These are phyloP conservation scores for Microcebus griseorufus DNA, from an alignment of 2,113 vertebrate genomes.

Conservation along the genomic window DNA sequence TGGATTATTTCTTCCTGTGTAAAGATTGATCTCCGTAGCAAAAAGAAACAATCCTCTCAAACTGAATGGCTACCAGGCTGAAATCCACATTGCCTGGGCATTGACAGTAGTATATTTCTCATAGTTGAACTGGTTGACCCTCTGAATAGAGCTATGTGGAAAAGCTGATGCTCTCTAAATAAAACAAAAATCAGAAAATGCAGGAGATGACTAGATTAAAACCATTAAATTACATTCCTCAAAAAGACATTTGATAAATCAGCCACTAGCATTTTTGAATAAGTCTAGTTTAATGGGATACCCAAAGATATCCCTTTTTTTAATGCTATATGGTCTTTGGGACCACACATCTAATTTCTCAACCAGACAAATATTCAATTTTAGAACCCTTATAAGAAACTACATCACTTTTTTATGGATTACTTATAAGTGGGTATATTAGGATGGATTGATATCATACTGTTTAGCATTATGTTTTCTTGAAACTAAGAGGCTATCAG, in stretches of 20 bases:
- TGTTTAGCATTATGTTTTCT: not conserved
- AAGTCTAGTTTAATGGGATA: slow-evolving; percentile 70
- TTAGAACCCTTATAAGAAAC: slow-evolving; percentile 39
- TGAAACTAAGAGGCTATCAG: not conserved
- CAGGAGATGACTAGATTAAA: slow-evolving; percentile 46
- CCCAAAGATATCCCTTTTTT: slow-evolving; percentile 65
- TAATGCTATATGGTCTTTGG: not conserved
- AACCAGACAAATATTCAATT: slow-evolving; percentile 64
- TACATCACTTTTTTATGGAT: slow-evolving; percentile 5
- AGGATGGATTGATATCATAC: not conserved
- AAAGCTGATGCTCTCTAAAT: slow-evolving; percentile 72
- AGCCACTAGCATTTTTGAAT: slow-evolving; percentile 37
- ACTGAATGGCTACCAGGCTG: not conserved
- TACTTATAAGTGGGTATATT: not conserved
- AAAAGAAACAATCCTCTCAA: not conserved
- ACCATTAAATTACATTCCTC: slow-evolving; percentile 76
- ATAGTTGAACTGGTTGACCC: not conserved
- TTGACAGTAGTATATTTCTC: not conserved
- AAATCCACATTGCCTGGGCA: not conserved
- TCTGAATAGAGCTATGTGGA: slow-evolving; percentile 52
- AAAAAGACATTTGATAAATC: slow-evolving; percentile 61
- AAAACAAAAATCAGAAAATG: slow-evolving; percentile 72
- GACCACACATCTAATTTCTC: slow-evolving; percentile 71
- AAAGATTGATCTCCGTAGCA: not conserved
- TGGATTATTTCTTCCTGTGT: not conserved